Base-by-base conservation (phyloP, 2,113 vertebrate species). In the Neoarius graeffei region DNA sequence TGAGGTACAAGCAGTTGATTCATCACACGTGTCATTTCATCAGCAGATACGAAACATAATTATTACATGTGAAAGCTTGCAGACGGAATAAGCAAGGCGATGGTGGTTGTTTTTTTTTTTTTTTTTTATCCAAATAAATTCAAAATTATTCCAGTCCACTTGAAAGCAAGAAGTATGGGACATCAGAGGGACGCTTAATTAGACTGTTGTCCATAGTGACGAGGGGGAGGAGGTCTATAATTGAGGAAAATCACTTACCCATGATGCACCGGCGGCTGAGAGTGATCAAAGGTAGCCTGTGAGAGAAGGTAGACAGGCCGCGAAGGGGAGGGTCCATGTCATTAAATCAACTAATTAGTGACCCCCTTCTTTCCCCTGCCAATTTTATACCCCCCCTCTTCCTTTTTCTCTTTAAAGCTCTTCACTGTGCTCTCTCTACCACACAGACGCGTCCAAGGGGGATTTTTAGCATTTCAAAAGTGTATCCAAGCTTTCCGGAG, bases 381-480 rank as follows among this genome's bases (percentile, higher is more conserved):
- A 93, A 94, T 95, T 95, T 90, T 94, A 94, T 94, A 91, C 93
- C 86, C 86, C 90, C 89, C 91, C 54, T 1, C 8, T 81, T 19
- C 80, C 5, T 10, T 81, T 59, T 81, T 42, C 80, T 81, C 56
- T 81, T 92, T 89, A 82, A 91, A 94, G 93, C 91, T 91, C 91
- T 94, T 94, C 93, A 91, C 93, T 91, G 92, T 87, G 90, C 89
- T 85, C 91, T 94, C 91, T 92, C 85, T 87, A 90, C 84, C 92
- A 90, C 87, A 93, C 92, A 90, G 90, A 93, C 91, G 91, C 90
- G 88, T 92, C 91, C 89, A 94, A 94, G 93, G 91, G 84, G 88
- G 90, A 93, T 90, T 91, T 94, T 96, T 94, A 94, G 94, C 94
- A 95, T 95, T 95, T 95, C 93, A 95, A 95, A 95, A 94, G 94